Evolutionary conservation across 2,888 invertebrate species (phyloP), one percentile per base, ranked within the genome.

Genomic region (Carpatolechia fugitivella): DNA sequence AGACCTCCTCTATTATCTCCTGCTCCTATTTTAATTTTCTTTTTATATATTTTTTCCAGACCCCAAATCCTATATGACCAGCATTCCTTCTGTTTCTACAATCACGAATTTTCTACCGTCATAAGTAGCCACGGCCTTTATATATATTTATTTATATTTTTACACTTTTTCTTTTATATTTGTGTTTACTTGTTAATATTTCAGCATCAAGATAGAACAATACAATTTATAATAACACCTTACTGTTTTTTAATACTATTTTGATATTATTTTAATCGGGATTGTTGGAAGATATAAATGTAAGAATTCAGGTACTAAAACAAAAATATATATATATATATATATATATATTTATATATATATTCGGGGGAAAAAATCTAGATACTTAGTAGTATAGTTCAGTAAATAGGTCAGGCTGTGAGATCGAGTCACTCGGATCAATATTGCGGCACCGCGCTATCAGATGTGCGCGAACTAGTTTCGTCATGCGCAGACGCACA

Each of bases 401-500:
- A 11, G 46, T 47, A 47, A 47, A 47, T 47, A 16, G 47, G 47
- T 47, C 31, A 31, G 47, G 4, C 47, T 31, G 40, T 41, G 44
- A 47, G 36, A 49, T 49, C 20, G 48, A 16, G 33, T 48, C 31
- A 11, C 48, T 16, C n/a, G 29, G 31, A 50, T 50, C 36, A 30
- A 38, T 35, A 29, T 52, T 52, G 31, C 52, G 52, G 31, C 52
- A 52, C 20, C 3, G 50, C 44, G 24, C 31, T 56, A 55, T 50
- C 50, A 56, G 54, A 58, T 58, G 54, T 50, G 24, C 48, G 38
- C 51, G 68, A 31, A 64, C 68, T 64, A 67, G 65, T 74, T 74
- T 74, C 69, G 63, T 55, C 68, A 68, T 56, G 52, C 47, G 57
- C 60, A 54, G 38, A 51, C 60, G 62, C 59, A 69, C 69, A 69